Percentiles rank a stretch among this genome's conserved stretches.
Conservation (phyloP, 2,888 invertebrate genomes). For the Tachina grossa region DNA sequence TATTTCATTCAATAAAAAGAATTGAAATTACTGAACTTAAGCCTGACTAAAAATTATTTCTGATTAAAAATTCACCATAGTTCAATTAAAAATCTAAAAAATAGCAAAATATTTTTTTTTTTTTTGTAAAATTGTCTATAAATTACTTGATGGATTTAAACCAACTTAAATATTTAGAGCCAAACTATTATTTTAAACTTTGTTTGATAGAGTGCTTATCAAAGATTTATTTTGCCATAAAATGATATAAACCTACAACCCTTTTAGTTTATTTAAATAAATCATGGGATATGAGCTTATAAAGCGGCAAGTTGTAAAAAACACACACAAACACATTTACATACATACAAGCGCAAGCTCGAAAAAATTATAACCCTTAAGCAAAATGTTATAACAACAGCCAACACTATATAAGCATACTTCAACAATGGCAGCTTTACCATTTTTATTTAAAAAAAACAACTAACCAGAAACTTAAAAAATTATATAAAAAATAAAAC, state of each 20-base stretch:
- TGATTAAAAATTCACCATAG: too few relatives aligned
- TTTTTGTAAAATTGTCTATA: too few relatives aligned
- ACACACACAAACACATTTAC: not conserved
- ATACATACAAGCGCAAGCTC: not conserved
- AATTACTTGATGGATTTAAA: too few relatives aligned
- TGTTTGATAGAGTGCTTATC: too few relatives aligned
- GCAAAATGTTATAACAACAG: constrained; percentile 12
- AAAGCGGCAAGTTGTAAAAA: not conserved
- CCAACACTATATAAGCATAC: not conserved
- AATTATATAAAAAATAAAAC: not conserved
- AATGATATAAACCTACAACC: constrained; percentile 35
- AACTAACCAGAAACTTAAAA: constrained; percentile 5
- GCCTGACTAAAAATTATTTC: too few relatives aligned
- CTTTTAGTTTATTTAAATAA: constrained; percentile 28
- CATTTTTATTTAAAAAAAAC: not conserved
- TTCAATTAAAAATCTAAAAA: too few relatives aligned
- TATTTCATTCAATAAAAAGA: too few relatives aligned
- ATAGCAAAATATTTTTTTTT: too few relatives aligned
- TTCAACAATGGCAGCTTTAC: constrained; percentile 15
- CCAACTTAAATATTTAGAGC: too few relatives aligned
- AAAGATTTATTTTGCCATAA: not conserved
- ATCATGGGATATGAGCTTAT: not conserved
- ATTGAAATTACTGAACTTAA: too few relatives aligned
- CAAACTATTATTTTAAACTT: too few relatives aligned
- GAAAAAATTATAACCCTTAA: constrained; percentile 39